These are phyloP conservation scores for Aphaenogaster ashmeadi DNA, from an alignment of 1,140 invertebrate species.

Conservation along the genomic window DNA sequence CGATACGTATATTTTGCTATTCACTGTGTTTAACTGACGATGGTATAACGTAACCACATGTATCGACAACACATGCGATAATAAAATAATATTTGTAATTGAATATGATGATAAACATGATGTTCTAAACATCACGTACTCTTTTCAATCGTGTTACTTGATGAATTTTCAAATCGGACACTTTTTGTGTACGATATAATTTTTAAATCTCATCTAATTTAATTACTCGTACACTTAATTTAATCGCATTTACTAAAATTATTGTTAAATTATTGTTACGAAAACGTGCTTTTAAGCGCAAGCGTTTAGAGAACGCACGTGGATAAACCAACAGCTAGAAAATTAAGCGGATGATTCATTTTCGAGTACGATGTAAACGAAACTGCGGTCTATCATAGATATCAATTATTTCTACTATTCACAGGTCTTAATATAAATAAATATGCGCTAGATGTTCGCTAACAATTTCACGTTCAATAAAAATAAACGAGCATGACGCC, in stretches of 20 bases:
- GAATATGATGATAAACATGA: background rate
- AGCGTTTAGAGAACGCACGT: background rate
- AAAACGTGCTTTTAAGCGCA: background rate
- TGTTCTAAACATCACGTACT: background rate
- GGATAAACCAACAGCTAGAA: background rate
- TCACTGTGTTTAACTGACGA: conserved; percentile 21
- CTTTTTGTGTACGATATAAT: background rate
- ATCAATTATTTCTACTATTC: conserved; percentile 1
- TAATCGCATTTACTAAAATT: background rate
- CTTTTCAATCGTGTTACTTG: background rate
- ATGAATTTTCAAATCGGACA: background rate
- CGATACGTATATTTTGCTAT: conserved; percentile 17
- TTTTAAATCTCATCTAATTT: background rate
- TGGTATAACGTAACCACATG: conserved; percentile 30
- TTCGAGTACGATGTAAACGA: background rate
- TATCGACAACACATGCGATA: conserved; percentile 39
- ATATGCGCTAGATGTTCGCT: background rate
- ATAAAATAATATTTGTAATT: conserved; percentile 51
- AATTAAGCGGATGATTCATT: background rate
- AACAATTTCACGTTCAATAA: conserved; percentile 4
- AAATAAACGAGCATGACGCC: background rate
- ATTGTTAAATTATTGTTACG: background rate
- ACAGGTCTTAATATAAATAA: background rate
- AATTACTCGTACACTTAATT: background rate
- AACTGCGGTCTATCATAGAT: background rate